Conservation (phyloP, 2,113 vertebrate species). For the Sigmodon hispidus region DNA sequence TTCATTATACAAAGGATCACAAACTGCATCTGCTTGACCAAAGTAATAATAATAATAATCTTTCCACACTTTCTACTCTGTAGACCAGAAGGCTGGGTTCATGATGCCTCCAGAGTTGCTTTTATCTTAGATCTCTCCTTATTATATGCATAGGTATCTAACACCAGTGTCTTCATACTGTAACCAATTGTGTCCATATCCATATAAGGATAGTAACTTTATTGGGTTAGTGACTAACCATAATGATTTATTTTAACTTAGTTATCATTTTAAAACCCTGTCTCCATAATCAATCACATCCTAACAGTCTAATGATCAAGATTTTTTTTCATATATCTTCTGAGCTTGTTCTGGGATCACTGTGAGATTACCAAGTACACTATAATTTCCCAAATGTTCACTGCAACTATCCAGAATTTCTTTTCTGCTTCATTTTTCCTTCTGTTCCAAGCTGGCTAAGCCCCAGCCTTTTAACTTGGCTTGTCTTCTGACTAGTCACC, state of each 20-base stretch:
- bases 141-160: background rate
- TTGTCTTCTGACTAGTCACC: background rate
- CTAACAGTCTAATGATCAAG: background rate
- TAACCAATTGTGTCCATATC: background rate
- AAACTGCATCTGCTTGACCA: background rate
- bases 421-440: background rate
- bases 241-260: constrained; percentile 16
- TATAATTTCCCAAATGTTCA: background rate
- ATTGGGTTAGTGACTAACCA: background rate
- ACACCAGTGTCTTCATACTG: background rate
- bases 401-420: background rate
- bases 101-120: background rate
- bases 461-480: background rate
- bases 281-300: background rate
- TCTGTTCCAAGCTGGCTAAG: background rate
- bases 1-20: background rate
- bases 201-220: background rate
- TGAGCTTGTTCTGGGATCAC: too few relatives aligned
- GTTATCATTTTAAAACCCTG: background rate
- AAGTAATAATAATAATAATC: background rate
- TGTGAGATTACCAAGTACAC: background rate
- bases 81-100: background rate
- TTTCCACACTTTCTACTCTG: background rate
- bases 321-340: background rate
- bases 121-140: background rate